These are phyloP conservation scores for Melanchra persicariae DNA, from an alignment of 2,888 invertebrate species.

Conservation along the genomic window DNA sequence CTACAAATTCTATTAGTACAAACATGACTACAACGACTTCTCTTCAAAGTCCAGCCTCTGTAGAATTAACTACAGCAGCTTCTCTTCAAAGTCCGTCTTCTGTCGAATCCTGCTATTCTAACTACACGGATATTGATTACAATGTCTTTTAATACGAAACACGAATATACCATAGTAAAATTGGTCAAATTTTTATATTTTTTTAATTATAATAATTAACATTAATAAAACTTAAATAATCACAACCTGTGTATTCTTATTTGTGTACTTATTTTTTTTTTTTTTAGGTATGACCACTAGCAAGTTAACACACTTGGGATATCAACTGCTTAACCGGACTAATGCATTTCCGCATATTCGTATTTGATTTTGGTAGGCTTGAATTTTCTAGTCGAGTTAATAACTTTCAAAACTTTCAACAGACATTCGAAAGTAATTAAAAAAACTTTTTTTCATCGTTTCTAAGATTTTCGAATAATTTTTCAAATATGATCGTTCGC, in stretches of 20 bases:
- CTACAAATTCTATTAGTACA: conserved; percentile 11
- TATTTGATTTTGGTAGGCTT: conserved; percentile 61
- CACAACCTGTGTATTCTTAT: conserved; percentile 52
- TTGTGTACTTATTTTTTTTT: conserved; percentile 61
- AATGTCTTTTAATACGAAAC: conserved; percentile 49
- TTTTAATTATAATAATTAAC: conserved; percentile 44
- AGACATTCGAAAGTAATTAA: too few relatives aligned
- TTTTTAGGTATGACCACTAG: too few relatives aligned
- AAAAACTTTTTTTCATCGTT: conserved; percentile 32
- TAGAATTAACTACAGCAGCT: conserved; percentile 48
- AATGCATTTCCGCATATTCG: conserved; percentile 60
- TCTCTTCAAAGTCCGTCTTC: conserved; percentile 60
- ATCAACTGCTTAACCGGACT: conserved; percentile 58
- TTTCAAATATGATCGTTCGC: conserved; percentile 55
- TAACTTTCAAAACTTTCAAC: too few relatives aligned
- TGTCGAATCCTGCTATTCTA: conserved; percentile 57
- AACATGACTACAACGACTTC: conserved; percentile 55
- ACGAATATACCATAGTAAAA: conserved; percentile 2
- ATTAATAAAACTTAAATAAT: conserved; percentile 50
- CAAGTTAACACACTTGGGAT: too few relatives aligned
- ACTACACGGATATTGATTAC: conserved; percentile 47
- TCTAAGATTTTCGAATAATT: conserved; percentile 54
- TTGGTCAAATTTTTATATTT: conserved; percentile 1
- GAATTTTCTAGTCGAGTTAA: conserved; percentile 29
- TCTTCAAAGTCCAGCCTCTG: conserved; percentile 50